Evolutionary conservation across 2,888 invertebrate species (phyloP), one percentile per base, ranked within the genome.

Genomic region (Athalia circularis): DNA sequence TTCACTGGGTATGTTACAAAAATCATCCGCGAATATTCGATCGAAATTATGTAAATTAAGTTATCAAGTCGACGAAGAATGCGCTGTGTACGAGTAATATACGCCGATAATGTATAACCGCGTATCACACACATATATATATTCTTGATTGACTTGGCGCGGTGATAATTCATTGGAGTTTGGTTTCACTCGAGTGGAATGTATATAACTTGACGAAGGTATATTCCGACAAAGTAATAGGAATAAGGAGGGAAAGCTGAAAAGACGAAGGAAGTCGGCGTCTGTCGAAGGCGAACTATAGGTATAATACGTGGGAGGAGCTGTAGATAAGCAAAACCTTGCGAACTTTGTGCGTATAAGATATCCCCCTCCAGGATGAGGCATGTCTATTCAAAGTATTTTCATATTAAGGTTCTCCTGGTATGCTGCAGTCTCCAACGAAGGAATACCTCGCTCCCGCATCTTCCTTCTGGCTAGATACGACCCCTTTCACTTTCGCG

Each of bases 371-470:
- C 7, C 64, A 45, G 9, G 15, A 9, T 4, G 62, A 62, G 62
- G 45, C 43, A 65, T 65, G 29, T 65, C 64, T 65, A 65, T 45
- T 45, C 72, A 72, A 45, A 13, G 59, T 47, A 72, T 72, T 59
- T 72, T 72, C 59, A 59, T 72, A 59, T 72, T 72, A 59, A 47
- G 72, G 59, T 47, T 59, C 47, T 47, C 47, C n/a, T 15, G 67
- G 67, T 13, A 67, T 67, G 50, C 52, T 13, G 67, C 4, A 29
- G 67, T 50, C 50, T 67, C 67, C 50, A 9, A 9, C 45, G 48
- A 15, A 11, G 48, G 50, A 15, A 15, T 15, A 13, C 50, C 65
- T 15, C 13, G 13, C n/a, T 13, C 47, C n/a, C 45, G 65, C 45
- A 43, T 45, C 13, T 48, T 5, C 47, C 7, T 6, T 65, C 11